These are phyloP conservation scores for Zootoca vivipara DNA, from an alignment of 2,113 vertebrate genomes.

Conservation along the genomic window DNA sequence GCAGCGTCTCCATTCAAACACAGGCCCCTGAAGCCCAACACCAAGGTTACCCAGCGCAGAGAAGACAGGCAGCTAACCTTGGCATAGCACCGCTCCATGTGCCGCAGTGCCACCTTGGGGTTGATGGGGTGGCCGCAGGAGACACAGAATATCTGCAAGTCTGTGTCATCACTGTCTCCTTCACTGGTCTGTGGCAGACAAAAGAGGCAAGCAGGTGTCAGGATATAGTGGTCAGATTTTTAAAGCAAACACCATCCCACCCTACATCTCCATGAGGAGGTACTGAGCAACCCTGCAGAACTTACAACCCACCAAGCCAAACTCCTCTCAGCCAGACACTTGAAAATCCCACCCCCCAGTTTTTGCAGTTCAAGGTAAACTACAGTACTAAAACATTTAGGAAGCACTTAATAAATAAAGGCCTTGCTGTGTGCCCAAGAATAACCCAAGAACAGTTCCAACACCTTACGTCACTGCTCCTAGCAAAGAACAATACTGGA, in stretches of 20 bases:
- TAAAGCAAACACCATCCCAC: background rate
- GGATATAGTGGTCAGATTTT: background rate
- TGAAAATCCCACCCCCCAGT: too few relatives aligned
- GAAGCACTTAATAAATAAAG: background rate
- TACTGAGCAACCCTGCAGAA: background rate
- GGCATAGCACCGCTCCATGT: conserved; percentile 95
- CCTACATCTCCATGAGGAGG: too few relatives aligned
- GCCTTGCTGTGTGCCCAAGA: background rate
- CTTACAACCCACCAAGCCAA: background rate
- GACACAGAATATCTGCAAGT: conserved; percentile 94
- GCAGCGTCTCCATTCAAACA: background rate
- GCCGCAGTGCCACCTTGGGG: conserved; percentile 90
- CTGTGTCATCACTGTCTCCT: conserved; percentile 89
- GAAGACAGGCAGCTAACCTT: conserved; percentile 74
- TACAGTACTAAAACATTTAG: background rate
- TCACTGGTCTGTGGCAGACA: conserved; percentile 81
- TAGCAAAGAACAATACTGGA: background rate
- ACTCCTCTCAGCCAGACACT: too few relatives aligned
- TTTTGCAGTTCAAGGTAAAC: background rate
- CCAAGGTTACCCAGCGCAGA: background rate
- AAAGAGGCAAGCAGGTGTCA: background rate
- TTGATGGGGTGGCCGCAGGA: conserved; percentile 93
- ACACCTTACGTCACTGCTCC: background rate
- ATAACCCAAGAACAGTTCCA: background rate
- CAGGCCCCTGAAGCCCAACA: background rate